A percentile compares a stretch with the other conserved stretches of the same genome.
Conservation (phyloP, 2,888 invertebrate genomes). For the Zootermopsis nevadensis region DNA sequence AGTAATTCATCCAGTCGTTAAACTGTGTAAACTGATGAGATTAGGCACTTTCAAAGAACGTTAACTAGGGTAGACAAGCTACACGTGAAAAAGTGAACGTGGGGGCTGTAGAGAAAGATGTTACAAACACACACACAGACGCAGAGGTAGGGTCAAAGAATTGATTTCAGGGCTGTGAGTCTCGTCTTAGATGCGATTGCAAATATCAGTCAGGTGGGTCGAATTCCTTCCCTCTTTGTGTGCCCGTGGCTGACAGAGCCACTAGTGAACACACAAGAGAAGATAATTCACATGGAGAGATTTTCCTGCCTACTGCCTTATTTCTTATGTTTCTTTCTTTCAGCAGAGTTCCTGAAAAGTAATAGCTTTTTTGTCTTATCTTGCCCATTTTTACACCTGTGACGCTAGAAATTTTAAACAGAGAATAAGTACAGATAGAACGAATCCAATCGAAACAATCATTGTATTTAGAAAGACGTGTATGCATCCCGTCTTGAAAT, state of each 20-base stretch:
- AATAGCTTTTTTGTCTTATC: background rate
- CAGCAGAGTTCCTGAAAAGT: background rate
- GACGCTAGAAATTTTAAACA: background rate
- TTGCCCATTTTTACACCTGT: background rate
- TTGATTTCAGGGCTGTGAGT: background rate
- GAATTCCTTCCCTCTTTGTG: background rate
- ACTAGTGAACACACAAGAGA: background rate
- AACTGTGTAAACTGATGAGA: background rate
- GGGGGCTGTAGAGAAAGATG: background rate
- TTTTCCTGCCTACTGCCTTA: conserved; percentile 16
- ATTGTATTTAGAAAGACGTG: background rate
- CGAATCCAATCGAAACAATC: background rate
- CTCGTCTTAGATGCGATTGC: conserved; percentile 9
- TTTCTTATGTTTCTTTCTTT: background rate
- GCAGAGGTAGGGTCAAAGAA: background rate
- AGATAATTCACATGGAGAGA: background rate
- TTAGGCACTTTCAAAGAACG: background rate
- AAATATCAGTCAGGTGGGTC: conserved; percentile 6
- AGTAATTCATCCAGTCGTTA: no score
- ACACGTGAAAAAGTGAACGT: background rate
- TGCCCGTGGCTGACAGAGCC: background rate
- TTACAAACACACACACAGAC: background rate
- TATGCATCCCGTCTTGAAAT: background rate
- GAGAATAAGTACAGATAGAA: background rate
- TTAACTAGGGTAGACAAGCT: background rate